Evolutionary conservation across 2,888 invertebrate genomes (phyloP).

Genomic region (Gryllus longicercus): DNA sequence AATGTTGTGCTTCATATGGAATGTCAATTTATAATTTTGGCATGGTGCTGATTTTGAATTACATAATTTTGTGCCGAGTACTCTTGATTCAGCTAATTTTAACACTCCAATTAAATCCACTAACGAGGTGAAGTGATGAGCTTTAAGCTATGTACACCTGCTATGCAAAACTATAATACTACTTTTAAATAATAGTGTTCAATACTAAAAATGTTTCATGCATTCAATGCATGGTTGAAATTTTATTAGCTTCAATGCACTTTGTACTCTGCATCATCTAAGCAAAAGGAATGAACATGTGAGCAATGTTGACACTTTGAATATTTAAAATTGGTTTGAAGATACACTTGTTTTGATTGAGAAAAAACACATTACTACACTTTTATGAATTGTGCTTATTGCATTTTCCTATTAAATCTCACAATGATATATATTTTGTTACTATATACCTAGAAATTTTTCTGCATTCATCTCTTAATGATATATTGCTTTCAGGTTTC

Average conservation of each 20-base stretch:
- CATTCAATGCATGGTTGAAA: neutral
- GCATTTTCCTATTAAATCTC: no score
- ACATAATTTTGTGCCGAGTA: neutral
- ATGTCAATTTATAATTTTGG: no score
- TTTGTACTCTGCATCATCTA: constrained; percentile 2
- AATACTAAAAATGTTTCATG: constrained; percentile 9
- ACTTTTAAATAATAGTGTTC: constrained; percentile 8
- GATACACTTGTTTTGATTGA: no score
- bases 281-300: neutral
- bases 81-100: neutral
- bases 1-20: no score
- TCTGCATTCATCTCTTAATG: no score
- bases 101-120: neutral
- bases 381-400: no score
- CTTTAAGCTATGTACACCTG: neutral
- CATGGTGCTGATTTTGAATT: no score
- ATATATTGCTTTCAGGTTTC: no score
- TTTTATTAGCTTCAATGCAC: constrained; percentile 2
- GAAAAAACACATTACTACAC: no score
- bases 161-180: neutral
- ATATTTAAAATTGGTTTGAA: no score
- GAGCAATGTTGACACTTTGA: neutral
- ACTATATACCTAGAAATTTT: no score
- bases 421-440: no score
- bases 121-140: neutral